Conservation (phyloP, 1,140 invertebrate genomes). For the Drosophila willistoni region DNA sequence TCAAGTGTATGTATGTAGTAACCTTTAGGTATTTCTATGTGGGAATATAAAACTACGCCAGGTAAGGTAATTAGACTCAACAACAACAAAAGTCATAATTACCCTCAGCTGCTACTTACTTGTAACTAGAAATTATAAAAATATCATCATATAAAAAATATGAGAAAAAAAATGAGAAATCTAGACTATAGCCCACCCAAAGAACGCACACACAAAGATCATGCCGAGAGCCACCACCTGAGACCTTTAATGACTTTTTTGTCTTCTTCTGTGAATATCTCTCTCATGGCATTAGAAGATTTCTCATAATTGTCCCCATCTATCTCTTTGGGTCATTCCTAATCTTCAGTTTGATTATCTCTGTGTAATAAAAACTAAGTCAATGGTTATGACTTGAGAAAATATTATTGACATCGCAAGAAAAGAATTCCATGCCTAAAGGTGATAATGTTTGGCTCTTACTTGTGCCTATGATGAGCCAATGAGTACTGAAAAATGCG, state of each 20-base stretch:
- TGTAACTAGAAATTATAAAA: conserved; percentile 71
- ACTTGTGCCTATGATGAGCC: neutral
- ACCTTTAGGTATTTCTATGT: conserved; percentile 29
- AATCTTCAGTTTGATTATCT: conserved; percentile 65
- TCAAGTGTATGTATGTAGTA: neutral
- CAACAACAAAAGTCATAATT: conserved; percentile 70
- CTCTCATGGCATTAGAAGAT: conserved; percentile 62
- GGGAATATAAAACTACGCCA: conserved; percentile 54
- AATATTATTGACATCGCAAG: conserved; percentile 25
- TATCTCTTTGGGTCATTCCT: conserved; percentile 49
- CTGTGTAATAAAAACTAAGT: conserved; percentile 38
- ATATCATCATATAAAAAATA: conserved; percentile 44
- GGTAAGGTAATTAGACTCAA: conserved; percentile 73
- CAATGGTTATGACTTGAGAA: conserved; percentile 17
- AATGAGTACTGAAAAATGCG: neutral
- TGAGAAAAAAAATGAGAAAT: conserved; percentile 28
- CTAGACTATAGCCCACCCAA: conserved; percentile 61
- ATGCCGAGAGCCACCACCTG: conserved; percentile 38
- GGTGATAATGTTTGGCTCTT: conserved; percentile 1
- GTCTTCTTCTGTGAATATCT: conserved; percentile 31
- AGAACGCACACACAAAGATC: conserved; percentile 32
- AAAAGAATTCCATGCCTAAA: conserved; percentile 24
- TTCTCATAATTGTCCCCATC: conserved; percentile 70
- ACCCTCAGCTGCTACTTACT: conserved; percentile 51
- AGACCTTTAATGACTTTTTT: conserved; percentile 73